Conservation (phyloP, 2,797 vertebrate genomes). For the Gorsachius magnificus region DNA sequence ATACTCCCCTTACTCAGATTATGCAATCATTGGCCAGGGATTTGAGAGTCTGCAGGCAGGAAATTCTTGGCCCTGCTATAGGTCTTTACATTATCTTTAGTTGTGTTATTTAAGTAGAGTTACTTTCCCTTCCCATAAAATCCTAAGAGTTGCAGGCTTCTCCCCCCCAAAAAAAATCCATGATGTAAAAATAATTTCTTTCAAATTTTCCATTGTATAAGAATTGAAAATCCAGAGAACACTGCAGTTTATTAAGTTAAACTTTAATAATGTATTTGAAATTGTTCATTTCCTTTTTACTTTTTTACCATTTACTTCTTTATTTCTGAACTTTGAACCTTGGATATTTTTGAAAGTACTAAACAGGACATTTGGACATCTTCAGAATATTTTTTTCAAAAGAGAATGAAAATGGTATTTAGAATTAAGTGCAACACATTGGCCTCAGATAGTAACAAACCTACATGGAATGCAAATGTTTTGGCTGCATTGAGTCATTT, state of each 20-base stretch:
- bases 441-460: background rate
- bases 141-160: fast-evolving
- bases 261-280: background rate
- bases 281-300: background rate
- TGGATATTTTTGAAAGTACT: background rate
- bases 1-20: background rate
- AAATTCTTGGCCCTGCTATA: background rate
- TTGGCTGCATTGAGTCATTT: background rate
- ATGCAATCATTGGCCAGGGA: background rate
- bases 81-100: background rate
- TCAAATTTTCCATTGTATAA: background rate
- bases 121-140: background rate
- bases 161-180: background rate
- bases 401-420: background rate
- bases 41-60: background rate
- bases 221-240: background rate
- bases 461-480: background rate
- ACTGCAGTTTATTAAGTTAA: background rate
- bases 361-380: background rate
- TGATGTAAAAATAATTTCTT: background rate
- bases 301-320: background rate
- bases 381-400: background rate
- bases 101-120: background rate
- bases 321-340: background rate
- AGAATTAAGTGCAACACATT: background rate